Percentiles rank a stretch among this genome's conserved stretches.
phyloP scores from a whole-genome alignment of 92 coral and sea anemone species.

The Heteractis magnifica region DNA sequence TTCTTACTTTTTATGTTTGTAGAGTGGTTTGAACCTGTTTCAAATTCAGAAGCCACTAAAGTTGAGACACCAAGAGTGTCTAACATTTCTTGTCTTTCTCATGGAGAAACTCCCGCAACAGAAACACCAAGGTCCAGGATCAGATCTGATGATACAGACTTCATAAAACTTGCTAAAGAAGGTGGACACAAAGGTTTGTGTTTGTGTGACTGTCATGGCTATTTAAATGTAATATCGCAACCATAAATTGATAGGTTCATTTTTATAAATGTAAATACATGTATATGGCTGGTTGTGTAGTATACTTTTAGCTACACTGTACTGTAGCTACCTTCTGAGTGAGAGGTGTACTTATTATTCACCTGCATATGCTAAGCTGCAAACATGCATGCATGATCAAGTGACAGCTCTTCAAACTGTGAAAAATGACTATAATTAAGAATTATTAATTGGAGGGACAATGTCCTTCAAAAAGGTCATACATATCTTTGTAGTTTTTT shows the following conservation, averaged over 20 bases:
- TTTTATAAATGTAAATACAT: too few relatives aligned
- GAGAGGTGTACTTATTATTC: too few relatives aligned
- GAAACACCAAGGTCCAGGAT: conserved; percentile 41
- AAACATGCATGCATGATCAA: too few relatives aligned
- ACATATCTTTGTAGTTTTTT: too few relatives aligned
- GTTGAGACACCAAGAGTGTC: conserved; percentile 34
- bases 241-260: neutral
- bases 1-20: neutral
- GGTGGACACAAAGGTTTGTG: conserved; percentile 39
- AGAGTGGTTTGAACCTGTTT: conserved; percentile 39
- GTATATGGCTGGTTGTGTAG: too few relatives aligned
- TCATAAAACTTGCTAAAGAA: conserved; percentile 38
- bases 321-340: too few relatives aligned
- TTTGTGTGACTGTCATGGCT: neutral
- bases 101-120: conserved; percentile 19
- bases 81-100: conserved; percentile 37
- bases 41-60: neutral
- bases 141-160: conserved; percentile 34
- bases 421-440: neutral
- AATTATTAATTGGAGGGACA: too few relatives aligned
- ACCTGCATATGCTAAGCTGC: too few relatives aligned
- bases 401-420: too few relatives aligned
- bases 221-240: neutral
- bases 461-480: too few relatives aligned
- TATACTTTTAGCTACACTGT: too few relatives aligned